Base-by-base conservation (phyloP, 1,140 invertebrate genomes). In the Drosophila ohnishii region DNA sequence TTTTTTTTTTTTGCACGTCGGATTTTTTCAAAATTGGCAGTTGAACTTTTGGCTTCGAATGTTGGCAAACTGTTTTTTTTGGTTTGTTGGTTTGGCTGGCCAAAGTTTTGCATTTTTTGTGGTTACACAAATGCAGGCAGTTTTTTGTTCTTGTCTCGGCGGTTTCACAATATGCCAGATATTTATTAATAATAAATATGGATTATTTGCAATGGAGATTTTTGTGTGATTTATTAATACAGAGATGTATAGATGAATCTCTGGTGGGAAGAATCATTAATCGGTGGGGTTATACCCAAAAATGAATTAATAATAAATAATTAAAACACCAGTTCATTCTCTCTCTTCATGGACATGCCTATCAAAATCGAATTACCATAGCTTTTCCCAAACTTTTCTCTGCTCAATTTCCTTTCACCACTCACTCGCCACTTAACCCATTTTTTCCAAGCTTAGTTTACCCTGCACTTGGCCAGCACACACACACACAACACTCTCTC, bases 11-110 rank as follows among this genome's bases (percentile, higher is more conserved):
- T 35, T 40, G 37, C 62, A 42, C 10, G 22, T 32, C n/a, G 59
- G 7, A 45, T 35, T 65, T 25, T 62, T 56, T 44, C 16, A 32
- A 39, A 69, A 71, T 71, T 72, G 66, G 35, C 69, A 59, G 65
- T 71, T 71, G 69, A 71, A 71, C 53, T 72, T 55, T 71, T 72
- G 53, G 48, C 30, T 40, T 59, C 30, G n/a, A 39, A 44, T 58
- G 25, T 25, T 64, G 37, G n/a, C 35, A 28, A 58, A 48, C 28
- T 28, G 19, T 28, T 35, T 35, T 44, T 42, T 64, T 39, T 45
- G 7, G 5, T 45, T 42, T 22, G 19, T 25, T 47, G 65, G n/a
- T 30, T 62, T 5, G 11, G 11, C 9, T 8, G 6, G 14, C 58
- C 32, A 58, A 40, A 50, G 35, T 48, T 58, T 35, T 28, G 7